Evolutionary conservation across 2,888 invertebrate species (phyloP), one percentile per base, ranked within the genome.

Genomic region (Pecten maximus): DNA sequence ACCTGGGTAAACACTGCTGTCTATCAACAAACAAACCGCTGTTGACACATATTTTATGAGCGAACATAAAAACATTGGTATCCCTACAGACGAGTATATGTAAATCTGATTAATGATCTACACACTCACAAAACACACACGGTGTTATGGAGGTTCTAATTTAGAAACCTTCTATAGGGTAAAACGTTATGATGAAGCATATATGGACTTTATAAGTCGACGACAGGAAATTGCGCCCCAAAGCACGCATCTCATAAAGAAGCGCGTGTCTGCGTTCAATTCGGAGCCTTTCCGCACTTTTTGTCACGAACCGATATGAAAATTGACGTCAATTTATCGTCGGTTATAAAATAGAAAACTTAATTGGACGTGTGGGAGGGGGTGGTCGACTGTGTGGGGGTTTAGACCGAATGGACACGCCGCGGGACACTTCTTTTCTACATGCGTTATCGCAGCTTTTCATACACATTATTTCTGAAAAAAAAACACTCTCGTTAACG

Each of bases 21-120:
- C 74, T 74, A 10, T 74, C 74, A 28, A 74, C 74, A 74, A 74
- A 74, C 74, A 74, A 74, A 74, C 74, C 35, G 8, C 74, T 74
- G 16, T 74, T 74, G 74, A 74, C 74, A 74, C 74, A 74, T 74
- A 35, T 28, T 74, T 74, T 74, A 74, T 28, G 35, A n/a, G 74
- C 35, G 74, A 74, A 74, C 74, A 74, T 60, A 74, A 74, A 28
- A 74, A 74, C 74, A 74, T 3, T 74, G 74, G 15, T 74, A 74
- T 74, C 74, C 74, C 74, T 35, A 35, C 74, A 35, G 74, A 74
- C 74, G 74, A 28, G 74, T 74, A 35, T 35, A 35, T 35, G 3
- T 35, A 74, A 28, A 74, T 35, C 74, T 28, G 74, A 74, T 74
- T 74, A 74, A 35, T 54, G 54, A 23, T n/a, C 54, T 23, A 2